phyloP scores from a whole-genome alignment of 2,797 vertebrate species.

The Enteromius paludinosus region DNA sequence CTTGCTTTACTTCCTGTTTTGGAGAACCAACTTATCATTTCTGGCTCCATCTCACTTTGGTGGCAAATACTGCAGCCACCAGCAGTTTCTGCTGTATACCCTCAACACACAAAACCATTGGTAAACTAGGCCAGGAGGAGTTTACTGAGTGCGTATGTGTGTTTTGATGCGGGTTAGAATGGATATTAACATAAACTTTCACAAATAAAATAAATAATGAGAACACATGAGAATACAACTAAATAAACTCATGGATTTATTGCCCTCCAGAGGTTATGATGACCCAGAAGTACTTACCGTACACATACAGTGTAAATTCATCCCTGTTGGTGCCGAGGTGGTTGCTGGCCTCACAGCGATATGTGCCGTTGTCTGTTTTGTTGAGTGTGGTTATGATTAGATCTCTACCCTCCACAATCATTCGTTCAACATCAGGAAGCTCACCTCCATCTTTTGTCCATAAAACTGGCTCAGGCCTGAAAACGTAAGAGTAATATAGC shows the following conservation, averaged over 20 bases:
- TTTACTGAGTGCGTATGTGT: constrained; percentile 21
- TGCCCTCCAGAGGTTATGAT: background rate
- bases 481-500: constrained; percentile 29
- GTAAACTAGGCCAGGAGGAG: constrained; percentile 63
- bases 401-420: constrained; percentile 95
- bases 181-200: constrained; percentile 35
- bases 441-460: constrained; percentile 98
- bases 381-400: constrained; percentile 95
- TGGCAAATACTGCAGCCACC: constrained; percentile 71
- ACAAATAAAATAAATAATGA: constrained; percentile 40
- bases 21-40: constrained; percentile 72
- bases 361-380: constrained; percentile 99
- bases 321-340: constrained; percentile 93
- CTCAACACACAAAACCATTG: constrained; percentile 57
- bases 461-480: constrained; percentile 92
- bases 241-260: constrained; percentile 21
- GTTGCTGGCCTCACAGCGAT: constrained; percentile 96
- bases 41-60: constrained; percentile 59
- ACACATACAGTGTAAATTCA: constrained; percentile 95
- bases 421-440: constrained; percentile 93
- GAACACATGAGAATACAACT: constrained; percentile 24
- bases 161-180: constrained; percentile 11
- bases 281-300: constrained; percentile 83
- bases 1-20: constrained; percentile 63
- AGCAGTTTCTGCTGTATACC: constrained; percentile 65